Base-by-base conservation (phyloP, 1,140 invertebrate genomes). In the Andrena cerasifolii region DNA sequence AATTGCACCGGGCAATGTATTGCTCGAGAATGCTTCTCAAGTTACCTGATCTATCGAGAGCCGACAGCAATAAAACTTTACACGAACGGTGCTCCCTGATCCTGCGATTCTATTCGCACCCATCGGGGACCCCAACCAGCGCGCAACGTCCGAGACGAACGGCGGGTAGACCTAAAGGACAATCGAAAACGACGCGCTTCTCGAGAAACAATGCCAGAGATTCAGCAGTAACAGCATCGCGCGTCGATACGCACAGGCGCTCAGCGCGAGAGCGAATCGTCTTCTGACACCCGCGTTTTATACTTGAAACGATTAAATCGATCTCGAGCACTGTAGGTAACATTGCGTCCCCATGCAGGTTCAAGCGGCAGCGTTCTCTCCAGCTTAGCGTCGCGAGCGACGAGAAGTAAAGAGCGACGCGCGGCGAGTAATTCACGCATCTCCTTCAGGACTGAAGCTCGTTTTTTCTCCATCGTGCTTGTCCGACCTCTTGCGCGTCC, bases 351-450 rank as follows among this genome's bases (percentile, higher is more conserved):
- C 40, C 73, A 26, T 58, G 40, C 67, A 68, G 43, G 73, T 76
- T 76, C 63, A 45, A 47, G 43, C 73, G 33, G 53, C 67, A 76
- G 43, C 73, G 73, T 76, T 66, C 49, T 40, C 54, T 59, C 24
- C 51, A 33, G 54, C 62, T 33, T n/a, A 26, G 16, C 40, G 51
- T n/a, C 36, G 51, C 62, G 51, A 28, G 31, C 16, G 10, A 45
- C 33, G 36, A 40, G 36, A 40, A 26, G 43, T n/a, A 43, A 26
- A 4, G 16, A 49, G 18, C 28, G 66, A 59, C 12, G 68, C 47
- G 51, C 74, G 40, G 61, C 66, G 81, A 66, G 49, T 51, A 72
- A n/a, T 71, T 76, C 82, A 45, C 77, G 79, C 75, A 82, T 75
- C 61, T 79, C 31, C 59, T 82, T 65, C 71, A 36, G 73, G 56